phyloP scores from a whole-genome alignment of 2,888 invertebrate species.

The Apotomis betuletana region DNA sequence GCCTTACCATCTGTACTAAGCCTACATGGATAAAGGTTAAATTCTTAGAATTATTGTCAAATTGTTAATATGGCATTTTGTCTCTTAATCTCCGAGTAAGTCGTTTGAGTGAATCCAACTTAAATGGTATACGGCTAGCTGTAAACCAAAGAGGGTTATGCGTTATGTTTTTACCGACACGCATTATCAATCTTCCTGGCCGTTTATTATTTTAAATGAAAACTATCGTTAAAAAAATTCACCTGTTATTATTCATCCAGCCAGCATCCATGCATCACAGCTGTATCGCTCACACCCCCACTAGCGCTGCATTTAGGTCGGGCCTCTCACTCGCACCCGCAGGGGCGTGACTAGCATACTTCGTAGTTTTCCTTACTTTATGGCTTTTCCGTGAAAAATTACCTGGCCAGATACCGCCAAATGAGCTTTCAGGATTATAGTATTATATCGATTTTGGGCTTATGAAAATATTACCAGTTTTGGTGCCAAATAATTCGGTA shows the following conservation, averaged over 20 bases:
- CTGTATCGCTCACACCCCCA: slow-evolving; percentile 12
- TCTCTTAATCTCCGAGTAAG: too few relatives aligned
- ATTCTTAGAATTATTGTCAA: too few relatives aligned
- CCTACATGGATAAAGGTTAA: too few relatives aligned
- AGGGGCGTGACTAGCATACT: slow-evolving; percentile 42
- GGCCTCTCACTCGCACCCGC: slow-evolving; percentile 30
- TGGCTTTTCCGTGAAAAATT: slow-evolving; percentile 44
- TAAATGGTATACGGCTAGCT: not conserved
- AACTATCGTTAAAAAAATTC: slow-evolving; percentile 34
- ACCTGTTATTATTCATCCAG: slow-evolving; percentile 25
- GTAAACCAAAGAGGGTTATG: not conserved
- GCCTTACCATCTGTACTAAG: too few relatives aligned
- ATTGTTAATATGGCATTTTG: too few relatives aligned
- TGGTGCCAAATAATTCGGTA: not conserved
- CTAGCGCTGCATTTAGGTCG: not conserved
- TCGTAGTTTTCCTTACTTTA: slow-evolving; percentile 39
- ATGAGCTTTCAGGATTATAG: slow-evolving; percentile 38
- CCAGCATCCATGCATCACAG: slow-evolving; percentile 35
- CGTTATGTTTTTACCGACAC: too few relatives aligned
- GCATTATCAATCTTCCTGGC: too few relatives aligned
- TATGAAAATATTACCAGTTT: slow-evolving; percentile 14
- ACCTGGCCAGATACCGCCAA: slow-evolving; percentile 40
- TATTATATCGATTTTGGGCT: slow-evolving; percentile 28
- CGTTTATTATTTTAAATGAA: slow-evolving; percentile 9
- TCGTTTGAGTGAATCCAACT: too few relatives aligned